Conservation (phyloP, 1,140 invertebrate species). For the Nylanderia fulva region DNA sequence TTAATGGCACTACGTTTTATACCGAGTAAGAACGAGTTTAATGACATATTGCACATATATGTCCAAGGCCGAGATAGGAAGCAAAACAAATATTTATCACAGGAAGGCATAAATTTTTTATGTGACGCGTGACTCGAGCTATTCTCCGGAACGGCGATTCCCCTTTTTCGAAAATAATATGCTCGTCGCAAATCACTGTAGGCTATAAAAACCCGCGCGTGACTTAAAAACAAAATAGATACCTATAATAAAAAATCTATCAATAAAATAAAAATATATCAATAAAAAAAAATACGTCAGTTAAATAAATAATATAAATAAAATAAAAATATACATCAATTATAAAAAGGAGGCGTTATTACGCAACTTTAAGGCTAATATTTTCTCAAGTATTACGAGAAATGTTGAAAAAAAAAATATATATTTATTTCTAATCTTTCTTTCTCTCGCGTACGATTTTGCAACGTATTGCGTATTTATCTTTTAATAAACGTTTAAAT, state of each 20-base stretch:
- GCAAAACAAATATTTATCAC: conserved; percentile 14
- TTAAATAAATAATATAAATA: too few species aligned
- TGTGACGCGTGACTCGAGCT: neutral
- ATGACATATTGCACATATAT: conserved; percentile 10
- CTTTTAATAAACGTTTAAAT: neutral
- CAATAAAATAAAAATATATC: too few species aligned
- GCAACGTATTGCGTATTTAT: neutral
- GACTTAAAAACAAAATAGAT: neutral
- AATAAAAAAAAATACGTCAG: too few species aligned
- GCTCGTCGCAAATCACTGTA: neutral
- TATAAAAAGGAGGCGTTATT: neutral
- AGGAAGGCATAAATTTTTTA: conserved; percentile 42
- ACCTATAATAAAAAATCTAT: neutral
- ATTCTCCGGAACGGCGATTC: neutral
- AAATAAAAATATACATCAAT: neutral
- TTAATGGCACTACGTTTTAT: conserved; percentile 18
- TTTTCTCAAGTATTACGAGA: neutral
- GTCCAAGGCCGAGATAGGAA: neutral
- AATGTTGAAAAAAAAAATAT: neutral
- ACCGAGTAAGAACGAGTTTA: conserved; percentile 26
- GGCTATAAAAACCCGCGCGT: neutral
- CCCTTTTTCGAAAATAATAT: neutral
- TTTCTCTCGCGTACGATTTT: neutral
- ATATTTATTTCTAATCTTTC: neutral
- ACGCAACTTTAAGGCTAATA: neutral